Conservation (phyloP, 2,888 invertebrate species). For the Xanthorhoe spadicearia region DNA sequence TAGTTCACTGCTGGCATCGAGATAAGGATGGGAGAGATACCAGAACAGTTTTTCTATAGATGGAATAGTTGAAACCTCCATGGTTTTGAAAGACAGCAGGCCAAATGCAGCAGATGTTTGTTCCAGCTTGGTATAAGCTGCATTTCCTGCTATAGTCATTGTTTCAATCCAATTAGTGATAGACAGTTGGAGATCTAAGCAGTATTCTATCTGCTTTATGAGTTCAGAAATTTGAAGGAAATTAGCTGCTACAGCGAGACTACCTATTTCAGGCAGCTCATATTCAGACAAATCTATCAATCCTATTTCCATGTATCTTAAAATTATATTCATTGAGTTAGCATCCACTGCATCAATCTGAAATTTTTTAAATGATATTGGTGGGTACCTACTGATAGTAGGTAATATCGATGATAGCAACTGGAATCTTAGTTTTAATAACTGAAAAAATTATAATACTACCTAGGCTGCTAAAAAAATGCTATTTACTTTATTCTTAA, state of each 20-base stretch:
- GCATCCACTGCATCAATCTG: constrained; percentile 68
- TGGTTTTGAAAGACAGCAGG: constrained; percentile 63
- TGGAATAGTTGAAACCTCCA: constrained; percentile 64
- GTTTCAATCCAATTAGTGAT: constrained; percentile 66
- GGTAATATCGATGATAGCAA: too few relatives aligned
- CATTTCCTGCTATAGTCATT: constrained; percentile 66
- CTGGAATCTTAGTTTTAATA: too few relatives aligned
- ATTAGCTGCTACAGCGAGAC: constrained; percentile 68
- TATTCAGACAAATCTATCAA: constrained; percentile 67
- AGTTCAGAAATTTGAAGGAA: constrained; percentile 75
- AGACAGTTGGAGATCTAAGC: constrained; percentile 60
- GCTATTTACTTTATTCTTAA: too few relatives aligned
- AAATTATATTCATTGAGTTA: constrained; percentile 65
- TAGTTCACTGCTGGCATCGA: constrained; percentile 62
- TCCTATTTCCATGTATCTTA: constrained; percentile 69
- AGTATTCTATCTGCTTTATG: constrained; percentile 69
- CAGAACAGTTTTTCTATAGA: constrained; percentile 66
- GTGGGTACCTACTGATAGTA: too few relatives aligned
- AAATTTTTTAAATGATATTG: constrained; percentile 34
- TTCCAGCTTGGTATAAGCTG: constrained; percentile 60
- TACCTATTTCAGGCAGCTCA: constrained; percentile 55
- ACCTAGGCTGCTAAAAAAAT: too few relatives aligned
- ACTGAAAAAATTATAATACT: too few relatives aligned
- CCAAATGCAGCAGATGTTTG: constrained; percentile 62
- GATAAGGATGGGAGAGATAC: constrained; percentile 75